A percentile compares a stretch with the other conserved stretches of the same genome.
Evolutionary conservation across 2,888 invertebrate genomes (phyloP).

Genomic region (Alviniconcha strummeri): DNA sequence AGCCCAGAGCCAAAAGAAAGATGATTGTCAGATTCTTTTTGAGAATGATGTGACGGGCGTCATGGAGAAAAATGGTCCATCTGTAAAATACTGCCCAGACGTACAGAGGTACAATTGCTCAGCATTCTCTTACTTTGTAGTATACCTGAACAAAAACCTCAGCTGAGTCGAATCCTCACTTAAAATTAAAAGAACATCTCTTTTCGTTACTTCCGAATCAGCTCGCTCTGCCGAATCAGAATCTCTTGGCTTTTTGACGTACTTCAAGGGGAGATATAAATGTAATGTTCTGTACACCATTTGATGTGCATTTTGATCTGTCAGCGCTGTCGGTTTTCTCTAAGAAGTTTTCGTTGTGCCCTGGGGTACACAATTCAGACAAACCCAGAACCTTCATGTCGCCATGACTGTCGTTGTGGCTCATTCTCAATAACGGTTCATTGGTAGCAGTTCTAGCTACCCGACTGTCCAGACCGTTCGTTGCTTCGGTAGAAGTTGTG

Average conservation of each 20-base stretch:
- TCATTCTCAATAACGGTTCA: conserved; percentile 16
- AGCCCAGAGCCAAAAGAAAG: too few relatives aligned
- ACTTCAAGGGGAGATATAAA: conserved; percentile 32
- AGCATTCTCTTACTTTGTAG: too few relatives aligned
- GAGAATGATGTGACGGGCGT: too few relatives aligned
- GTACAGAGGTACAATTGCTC: too few relatives aligned
- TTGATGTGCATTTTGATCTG: background rate
- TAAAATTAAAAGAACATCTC: background rate
- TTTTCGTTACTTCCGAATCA: background rate
- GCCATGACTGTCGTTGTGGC: background rate
- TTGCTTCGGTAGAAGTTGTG: background rate
- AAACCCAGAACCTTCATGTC: background rate
- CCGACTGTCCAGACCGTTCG: background rate
- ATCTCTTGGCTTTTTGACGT: conserved; percentile 31
- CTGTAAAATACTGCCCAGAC: too few relatives aligned
- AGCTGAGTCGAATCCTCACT: background rate
- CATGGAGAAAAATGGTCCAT: too few relatives aligned
- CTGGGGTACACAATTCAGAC: background rate
- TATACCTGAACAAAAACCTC: background rate
- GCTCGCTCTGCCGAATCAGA: background rate
- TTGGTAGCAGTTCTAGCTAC: background rate
- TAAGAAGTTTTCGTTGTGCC: background rate
- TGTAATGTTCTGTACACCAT: conserved; percentile 14
- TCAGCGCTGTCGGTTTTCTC: background rate
- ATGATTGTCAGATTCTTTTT: too few relatives aligned